Base-by-base conservation (phyloP, 2,888 invertebrate species). In the Drosophila atroscutellata region DNA sequence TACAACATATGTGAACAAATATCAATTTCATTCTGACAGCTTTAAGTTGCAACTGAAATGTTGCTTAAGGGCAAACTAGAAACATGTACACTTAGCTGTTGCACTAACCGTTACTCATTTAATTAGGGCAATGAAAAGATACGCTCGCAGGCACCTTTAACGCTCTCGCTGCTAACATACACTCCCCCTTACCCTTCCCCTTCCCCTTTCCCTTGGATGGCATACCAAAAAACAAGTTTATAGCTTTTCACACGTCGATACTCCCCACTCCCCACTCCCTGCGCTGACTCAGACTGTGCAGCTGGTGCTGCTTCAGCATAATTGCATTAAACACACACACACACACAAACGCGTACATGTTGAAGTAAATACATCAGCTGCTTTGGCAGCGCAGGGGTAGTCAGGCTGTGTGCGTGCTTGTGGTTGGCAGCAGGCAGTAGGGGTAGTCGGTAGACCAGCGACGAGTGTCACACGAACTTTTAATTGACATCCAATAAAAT, bases 401-500 rank as follows among this genome's bases (percentile, higher is more conserved):
- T 34, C 39, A n/a, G 57, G 18, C 9, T 52, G 18, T 39, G 42
- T 24, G 15, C 26, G 39, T 13, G 36, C 5, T 20, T 11, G 20
- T 7, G 9, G 24, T 50, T 47, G 64, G n/a, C 26, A 32, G 26
- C 26, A 26, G 26, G 26, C 4, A 1, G 37, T 7, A 34, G 60
- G 37, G 1, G 13, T 34, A 37, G 18, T 15, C 15, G 1, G 20
- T 4, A 8, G 45, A 39, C 37, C 37, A 39, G 18, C 18, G 30
- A 39, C 13, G 47, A 3, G 51, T 54, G 66, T 64, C 68, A 72
- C 65, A 61, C 50, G 58, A 73, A 89, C 76, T 89, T 86, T 86
- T 86, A 86, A 86, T 86, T 86, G 86, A 89, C 89, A 87, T 85
- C 85, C 86, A 86, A 86, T 86, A 89, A 89, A 86, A 89, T 84